phyloP scores from a whole-genome alignment of 1,140 invertebrate genomes.

The Tetramorium alpestre region DNA sequence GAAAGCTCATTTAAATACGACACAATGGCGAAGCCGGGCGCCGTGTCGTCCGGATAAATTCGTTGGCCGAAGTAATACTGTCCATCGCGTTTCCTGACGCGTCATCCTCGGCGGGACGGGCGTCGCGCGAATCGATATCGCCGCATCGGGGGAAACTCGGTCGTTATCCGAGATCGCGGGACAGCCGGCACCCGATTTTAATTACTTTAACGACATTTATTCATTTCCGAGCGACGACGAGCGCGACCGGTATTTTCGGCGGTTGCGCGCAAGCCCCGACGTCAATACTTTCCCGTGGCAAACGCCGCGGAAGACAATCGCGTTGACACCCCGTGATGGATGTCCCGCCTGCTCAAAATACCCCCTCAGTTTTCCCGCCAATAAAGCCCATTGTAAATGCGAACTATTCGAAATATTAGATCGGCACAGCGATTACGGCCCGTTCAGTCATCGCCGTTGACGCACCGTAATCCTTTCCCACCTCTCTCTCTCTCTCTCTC shows the following conservation, averaged over 20 bases:
- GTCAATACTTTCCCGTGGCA: constrained; percentile 82
- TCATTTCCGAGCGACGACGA: constrained; percentile 35
- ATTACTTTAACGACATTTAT: constrained; percentile 59
- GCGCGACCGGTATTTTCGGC: constrained; percentile 39
- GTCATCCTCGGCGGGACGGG: constrained; percentile 4
- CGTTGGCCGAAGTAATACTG: constrained; percentile 72
- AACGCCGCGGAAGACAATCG: constrained; percentile 84
- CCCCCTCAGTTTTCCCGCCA: constrained; percentile 83
- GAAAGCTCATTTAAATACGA: constrained; percentile 83
- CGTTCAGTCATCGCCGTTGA: constrained; percentile 85
- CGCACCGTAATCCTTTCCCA: constrained; percentile 85
- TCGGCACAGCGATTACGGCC: constrained; percentile 82
- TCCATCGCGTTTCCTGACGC: constrained; percentile 31
- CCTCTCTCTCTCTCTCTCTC: constrained; percentile 71
- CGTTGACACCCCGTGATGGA: constrained; percentile 86
- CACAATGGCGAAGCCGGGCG: constrained; percentile 73
- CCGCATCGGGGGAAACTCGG: not conserved
- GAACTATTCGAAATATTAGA: constrained; percentile 86
- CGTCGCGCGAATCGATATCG: constrained; percentile 25
- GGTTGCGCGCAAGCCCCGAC: constrained; percentile 12
- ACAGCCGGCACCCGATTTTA: constrained; percentile 34
- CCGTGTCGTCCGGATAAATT: constrained; percentile 71
- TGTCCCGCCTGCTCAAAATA: constrained; percentile 82
- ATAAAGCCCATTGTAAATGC: constrained; percentile 86
- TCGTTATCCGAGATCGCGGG: not conserved